These are phyloP conservation scores for Hyla sarda DNA, from an alignment of 2,113 vertebrate genomes.

Conservation along the genomic window DNA sequence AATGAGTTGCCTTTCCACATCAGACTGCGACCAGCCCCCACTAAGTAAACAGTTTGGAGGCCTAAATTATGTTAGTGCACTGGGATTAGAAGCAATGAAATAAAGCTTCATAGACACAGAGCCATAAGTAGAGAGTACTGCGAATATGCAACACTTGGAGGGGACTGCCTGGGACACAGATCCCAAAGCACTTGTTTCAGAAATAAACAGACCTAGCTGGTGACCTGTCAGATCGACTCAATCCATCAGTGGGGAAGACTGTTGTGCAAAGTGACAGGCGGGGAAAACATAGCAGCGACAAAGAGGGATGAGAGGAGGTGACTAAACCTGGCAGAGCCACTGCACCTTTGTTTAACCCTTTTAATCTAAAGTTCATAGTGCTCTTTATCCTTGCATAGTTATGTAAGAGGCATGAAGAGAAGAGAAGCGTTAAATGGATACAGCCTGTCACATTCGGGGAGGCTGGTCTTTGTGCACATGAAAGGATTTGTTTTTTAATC, in stretches of 20 bases:
- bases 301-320: conserved; percentile 9
- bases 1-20: neutral
- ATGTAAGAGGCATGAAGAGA: neutral
- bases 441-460: conserved; percentile 13
- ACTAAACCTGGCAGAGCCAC: neutral
- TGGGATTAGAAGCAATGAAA: conserved; percentile 10
- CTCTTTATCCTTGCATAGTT: neutral
- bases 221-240: conserved; percentile 52
- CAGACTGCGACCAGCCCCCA: neutral
- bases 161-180: conserved; percentile 48
- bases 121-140: conserved; percentile 22
- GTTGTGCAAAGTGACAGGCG: conserved; percentile 53
- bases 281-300: conserved; percentile 29
- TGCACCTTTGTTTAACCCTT: conserved; percentile 37
- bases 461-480: conserved; percentile 1
- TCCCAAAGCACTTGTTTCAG: conserved; percentile 57
- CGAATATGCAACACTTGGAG: conserved; percentile 30
- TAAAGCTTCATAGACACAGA: conserved; percentile 3
- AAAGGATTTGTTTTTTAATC: conserved; percentile 3
- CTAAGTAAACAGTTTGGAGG: neutral
- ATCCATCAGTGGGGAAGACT: conserved; percentile 45
- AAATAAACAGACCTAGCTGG: conserved; percentile 55
- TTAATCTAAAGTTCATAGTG: neutral
- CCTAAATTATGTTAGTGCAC: neutral
- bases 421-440: conserved; percentile 12